These are phyloP conservation scores for Xenopus laevis DNA, from an alignment of 2,113 vertebrate species.

Conservation along the genomic window DNA sequence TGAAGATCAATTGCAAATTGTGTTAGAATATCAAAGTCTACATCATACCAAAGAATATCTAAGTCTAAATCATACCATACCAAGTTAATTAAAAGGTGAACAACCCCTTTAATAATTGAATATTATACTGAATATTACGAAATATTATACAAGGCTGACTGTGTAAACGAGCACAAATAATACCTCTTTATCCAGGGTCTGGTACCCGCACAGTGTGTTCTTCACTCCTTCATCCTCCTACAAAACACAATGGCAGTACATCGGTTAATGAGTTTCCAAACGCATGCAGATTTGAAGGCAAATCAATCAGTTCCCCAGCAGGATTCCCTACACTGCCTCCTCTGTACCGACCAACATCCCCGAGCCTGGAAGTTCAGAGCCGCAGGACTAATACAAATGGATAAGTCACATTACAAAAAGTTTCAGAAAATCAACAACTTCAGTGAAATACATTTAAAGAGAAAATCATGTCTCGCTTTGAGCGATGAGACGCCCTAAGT, in stretches of 20 bases:
- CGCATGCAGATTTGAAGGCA: background rate
- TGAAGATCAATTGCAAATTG: too few species aligned
- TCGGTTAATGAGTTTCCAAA: background rate
- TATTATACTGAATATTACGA: too few species aligned
- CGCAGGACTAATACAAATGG: background rate
- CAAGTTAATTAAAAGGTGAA: too few species aligned
- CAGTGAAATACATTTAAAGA: too few species aligned
- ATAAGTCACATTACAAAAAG: background rate
- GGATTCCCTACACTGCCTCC: background rate
- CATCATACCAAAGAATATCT: too few species aligned
- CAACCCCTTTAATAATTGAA: too few species aligned
- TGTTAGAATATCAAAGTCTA: too few species aligned
- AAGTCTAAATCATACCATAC: too few species aligned
- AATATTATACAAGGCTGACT: too few species aligned
- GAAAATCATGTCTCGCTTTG: too few species aligned
- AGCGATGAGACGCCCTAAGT: too few species aligned
- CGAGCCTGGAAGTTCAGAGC: background rate
- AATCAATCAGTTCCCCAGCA: slow-evolving; percentile 10
- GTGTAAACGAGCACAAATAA: slow-evolving; percentile 6
- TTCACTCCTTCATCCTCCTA: slow-evolving; percentile 72
- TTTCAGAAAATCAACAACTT: too few species aligned
- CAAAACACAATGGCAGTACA: slow-evolving; percentile 32
- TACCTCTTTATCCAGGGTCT: slow-evolving; percentile 72
- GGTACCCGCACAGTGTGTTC: slow-evolving; percentile 81
- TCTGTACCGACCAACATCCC: background rate